phyloP scores from a whole-genome alignment of 2,888 invertebrate species.

The Elysia crispata region DNA sequence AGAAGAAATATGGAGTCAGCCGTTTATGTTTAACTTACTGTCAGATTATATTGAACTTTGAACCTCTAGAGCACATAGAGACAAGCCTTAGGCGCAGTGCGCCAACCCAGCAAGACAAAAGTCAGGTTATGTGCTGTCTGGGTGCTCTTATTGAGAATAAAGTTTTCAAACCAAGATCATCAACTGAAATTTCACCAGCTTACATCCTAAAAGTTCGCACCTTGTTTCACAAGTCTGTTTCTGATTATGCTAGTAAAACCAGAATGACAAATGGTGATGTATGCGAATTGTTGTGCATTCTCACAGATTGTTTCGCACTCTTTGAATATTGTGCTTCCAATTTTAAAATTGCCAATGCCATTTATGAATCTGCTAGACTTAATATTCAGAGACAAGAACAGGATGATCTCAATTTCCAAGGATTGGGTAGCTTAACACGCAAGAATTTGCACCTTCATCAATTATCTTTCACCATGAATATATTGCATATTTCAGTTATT shows the following conservation, averaged over 20 bases:
- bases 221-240: constrained; percentile 46
- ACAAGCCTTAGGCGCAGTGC: constrained; percentile 20
- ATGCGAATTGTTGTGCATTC: background rate
- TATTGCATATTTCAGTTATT: constrained; percentile 58
- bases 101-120: constrained; percentile 41
- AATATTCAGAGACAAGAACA: constrained; percentile 28
- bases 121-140: constrained; percentile 46
- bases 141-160: constrained; percentile 56
- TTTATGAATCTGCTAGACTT: constrained; percentile 14
- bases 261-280: constrained; percentile 6
- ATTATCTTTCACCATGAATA: constrained; percentile 61
- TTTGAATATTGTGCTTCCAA: constrained; percentile 71
- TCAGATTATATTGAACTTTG: constrained; percentile 59
- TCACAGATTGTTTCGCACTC: constrained; percentile 65
- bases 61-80: constrained; percentile 49
- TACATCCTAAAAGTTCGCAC: constrained; percentile 47
- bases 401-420: background rate
- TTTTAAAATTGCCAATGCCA: constrained; percentile 52
- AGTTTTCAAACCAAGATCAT: constrained; percentile 49
- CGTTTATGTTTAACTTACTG: constrained; percentile 57
- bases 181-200: constrained; percentile 29
- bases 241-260: background rate
- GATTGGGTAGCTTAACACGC: background rate
- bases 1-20: constrained; percentile 50
- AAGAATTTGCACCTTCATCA: constrained; percentile 52